Evolutionary conservation across 2,888 invertebrate genomes (phyloP).

Genomic region (Aradus depressus): DNA sequence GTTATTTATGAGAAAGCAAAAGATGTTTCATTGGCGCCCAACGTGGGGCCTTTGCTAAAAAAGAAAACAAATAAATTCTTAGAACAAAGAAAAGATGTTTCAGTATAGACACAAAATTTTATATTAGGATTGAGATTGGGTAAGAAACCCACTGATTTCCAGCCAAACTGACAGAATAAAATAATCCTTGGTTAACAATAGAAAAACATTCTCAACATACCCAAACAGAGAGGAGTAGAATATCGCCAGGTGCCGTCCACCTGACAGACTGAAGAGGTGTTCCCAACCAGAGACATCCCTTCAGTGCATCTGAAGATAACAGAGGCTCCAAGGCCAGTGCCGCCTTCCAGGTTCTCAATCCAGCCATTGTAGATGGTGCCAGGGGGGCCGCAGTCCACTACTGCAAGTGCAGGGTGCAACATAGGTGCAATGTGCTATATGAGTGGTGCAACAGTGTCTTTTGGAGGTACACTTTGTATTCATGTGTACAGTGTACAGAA

Average conservation of each 20-base stretch:
- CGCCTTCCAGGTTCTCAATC: constrained; percentile 78
- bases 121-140: too few species aligned
- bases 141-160: too few species aligned
- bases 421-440: too few species aligned
- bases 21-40: too few species aligned
- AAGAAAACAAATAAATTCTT: too few species aligned
- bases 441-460: too few species aligned
- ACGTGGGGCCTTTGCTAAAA: too few species aligned
- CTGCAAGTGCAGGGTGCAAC: constrained; percentile 37
- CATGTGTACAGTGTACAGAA: too few species aligned
- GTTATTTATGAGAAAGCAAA: too few species aligned
- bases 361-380: constrained; percentile 93
- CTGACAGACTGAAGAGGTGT: constrained; percentile 82
- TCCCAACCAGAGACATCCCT: constrained; percentile 80
- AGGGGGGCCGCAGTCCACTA: constrained; percentile 93
- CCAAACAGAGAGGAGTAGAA: constrained; percentile 79
- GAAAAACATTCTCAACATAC: constrained; percentile 39
- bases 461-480: too few species aligned
- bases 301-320: constrained; percentile 88
- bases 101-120: too few species aligned
- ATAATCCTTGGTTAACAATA: background rate
- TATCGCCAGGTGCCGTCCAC: constrained; percentile 92
- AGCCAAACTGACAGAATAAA: background rate
- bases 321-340: constrained; percentile 82
- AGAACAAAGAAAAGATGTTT: too few species aligned